Base-by-base conservation (phyloP, 2,888 invertebrate species). In the Eupithecia vulgata region DNA sequence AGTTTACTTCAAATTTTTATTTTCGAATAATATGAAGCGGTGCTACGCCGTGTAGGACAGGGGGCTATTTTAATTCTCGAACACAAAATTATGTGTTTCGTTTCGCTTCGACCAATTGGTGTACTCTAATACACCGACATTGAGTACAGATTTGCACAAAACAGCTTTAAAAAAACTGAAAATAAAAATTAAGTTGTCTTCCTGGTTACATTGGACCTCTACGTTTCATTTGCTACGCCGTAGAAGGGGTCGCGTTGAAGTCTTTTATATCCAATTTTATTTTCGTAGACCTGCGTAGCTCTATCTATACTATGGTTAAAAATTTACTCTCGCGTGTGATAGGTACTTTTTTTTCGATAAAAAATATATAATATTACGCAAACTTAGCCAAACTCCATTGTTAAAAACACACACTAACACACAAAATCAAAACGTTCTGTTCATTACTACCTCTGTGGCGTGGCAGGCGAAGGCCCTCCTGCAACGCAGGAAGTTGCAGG, bases 261-360 rank as follows among this genome's bases (percentile, higher is more conserved):
- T 77, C 73, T 77, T 77, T 77, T 75, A 76, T 68, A 68, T 73
- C 48, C 75, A 77, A 34, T 52, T 13, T 68, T 37, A 17, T 37
- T 45, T 45, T 70, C 64, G 15, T 25, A 52, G 52, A 21, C 52
- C 10, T 48, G 48, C 8, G 21, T 57, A 25, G 25, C 25, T 57
- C 25, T 5, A 25, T 21, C 57, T 25, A 25, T 12, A 25, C 57
- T 25, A 25, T 12, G 57, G 25, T 52, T 12, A 25, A 57, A 57
- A 57, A 45, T 7, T 1, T n/a, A 17, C 7, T 8, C 17, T n/a
- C n/a, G n/a, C 7, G 7, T n/a, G 45, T n/a, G 7, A n/a, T n/a
- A 45, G 45, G 45, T 45, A 4, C 1, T 13, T 42, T 42, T 42
- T 13, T 42, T 15, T 42, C 10, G 42, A 42, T 45, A 45, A 17